Conservation (phyloP, 2,888 invertebrate species). For the Leptothorax acervorum region DNA sequence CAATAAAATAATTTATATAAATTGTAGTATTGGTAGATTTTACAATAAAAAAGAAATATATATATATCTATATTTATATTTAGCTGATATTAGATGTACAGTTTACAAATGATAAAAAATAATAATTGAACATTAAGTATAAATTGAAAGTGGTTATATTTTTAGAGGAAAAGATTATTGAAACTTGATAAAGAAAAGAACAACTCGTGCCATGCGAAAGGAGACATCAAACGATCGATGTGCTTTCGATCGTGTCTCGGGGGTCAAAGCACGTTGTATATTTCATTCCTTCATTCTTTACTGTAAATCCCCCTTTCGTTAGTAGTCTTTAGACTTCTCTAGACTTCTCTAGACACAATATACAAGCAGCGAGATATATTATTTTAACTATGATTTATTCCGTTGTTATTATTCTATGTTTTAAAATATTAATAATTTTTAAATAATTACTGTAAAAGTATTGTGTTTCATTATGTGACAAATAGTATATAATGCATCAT, state of each 20-base stretch:
- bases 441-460: not conserved
- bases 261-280: constrained; percentile 70
- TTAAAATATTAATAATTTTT: not conserved
- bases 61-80: not conserved
- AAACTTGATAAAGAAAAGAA: constrained; percentile 35
- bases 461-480: not conserved
- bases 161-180: constrained; percentile 1
- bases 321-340: constrained; percentile 28
- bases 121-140: not conserved
- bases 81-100: not conserved
- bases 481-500: not conserved
- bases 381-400: not conserved
- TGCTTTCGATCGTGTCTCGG: constrained; percentile 67
- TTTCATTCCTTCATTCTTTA: constrained; percentile 44
- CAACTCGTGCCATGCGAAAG: constrained; percentile 38
- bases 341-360: constrained; percentile 9
- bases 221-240: constrained; percentile 66
- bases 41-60: not conserved
- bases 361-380: not conserved
- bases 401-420: not conserved
- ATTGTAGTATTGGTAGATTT: not conserved
- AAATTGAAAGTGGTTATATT: not conserved
- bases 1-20: not conserved
- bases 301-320: constrained; percentile 16
- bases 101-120: not conserved